Evolutionary conservation across 2,113 vertebrate genomes (phyloP), one percentile per base, ranked within the genome.

Genomic region (Coregonus clupeaformis): DNA sequence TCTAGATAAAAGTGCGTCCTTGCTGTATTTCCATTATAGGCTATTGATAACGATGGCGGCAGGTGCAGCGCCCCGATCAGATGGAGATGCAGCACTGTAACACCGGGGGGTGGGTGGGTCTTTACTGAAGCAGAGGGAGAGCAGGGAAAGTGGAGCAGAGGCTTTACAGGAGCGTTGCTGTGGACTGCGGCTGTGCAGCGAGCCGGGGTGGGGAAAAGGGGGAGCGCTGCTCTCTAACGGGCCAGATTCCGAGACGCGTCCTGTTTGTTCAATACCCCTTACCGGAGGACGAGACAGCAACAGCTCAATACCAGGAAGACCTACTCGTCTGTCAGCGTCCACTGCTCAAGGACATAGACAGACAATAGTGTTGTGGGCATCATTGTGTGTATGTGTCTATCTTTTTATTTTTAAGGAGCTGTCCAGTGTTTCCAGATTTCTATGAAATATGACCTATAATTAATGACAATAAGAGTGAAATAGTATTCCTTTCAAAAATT

Each of bases 131-230:
- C 59, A 73, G 81, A 84, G 75, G 67, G 42, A 52, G 79, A 74
- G 55, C 69, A 75, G 74, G 79, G 73, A 78, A 79, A 84, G 84
- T 72, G 77, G 73, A 75, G 68, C 70, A 83, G 86, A 78, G 77
- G 82, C 80, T 85, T 73, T 84, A 85, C 81, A 14, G 84, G 89
- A 84, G 77, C 83, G 85, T 82, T 79, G 77, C 82, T 78, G 79
- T 83, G 82, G 77, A 91, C 91, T 92, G 92, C 91, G 90, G 85
- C 84, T 90, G 92, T 89, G 91, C 88, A 14, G 59, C 25, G 29
- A 63, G 71, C 80, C 77, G 84, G 72, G 63, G 64, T 36, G 29
- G 67, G 52, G 24, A 59, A 60, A 71, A 55, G 77, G 60, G 69
- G 47, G n/a, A 68, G 77, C 49, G 45, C 18, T 32, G 22, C 81